phyloP scores from a whole-genome alignment of 2,888 invertebrate species.

The Phytoseiulus persimilis region DNA sequence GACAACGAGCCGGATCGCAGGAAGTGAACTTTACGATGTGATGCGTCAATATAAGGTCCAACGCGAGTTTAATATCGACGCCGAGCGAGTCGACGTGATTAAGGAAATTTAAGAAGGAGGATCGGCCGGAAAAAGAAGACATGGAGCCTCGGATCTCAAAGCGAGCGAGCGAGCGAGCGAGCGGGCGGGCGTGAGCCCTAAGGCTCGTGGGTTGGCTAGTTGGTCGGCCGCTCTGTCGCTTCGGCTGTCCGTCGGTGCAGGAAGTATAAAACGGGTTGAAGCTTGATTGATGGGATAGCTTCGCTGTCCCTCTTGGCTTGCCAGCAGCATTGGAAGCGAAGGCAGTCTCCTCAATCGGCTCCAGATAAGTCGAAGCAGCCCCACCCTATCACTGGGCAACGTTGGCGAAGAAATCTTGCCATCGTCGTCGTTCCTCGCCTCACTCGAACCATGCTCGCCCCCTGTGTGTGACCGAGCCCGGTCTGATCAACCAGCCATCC shows the following conservation, averaged over 20 bases:
- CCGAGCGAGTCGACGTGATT: constrained; percentile 24
- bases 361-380: neutral
- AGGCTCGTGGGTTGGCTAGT: neutral
- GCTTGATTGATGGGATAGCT: neutral
- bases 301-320: neutral
- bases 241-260: neutral
- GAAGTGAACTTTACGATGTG: neutral
- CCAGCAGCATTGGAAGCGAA: neutral
- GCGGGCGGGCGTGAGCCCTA: neutral
- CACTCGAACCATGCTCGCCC: neutral
- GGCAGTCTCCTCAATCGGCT: neutral
- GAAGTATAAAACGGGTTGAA: constrained; percentile 5
- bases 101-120: neutral
- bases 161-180: neutral
- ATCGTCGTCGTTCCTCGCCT: neutral
- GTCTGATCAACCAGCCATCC: constrained; percentile 9
- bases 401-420: constrained; percentile 21
- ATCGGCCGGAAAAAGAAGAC: neutral
- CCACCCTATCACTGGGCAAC: constrained; percentile 1
- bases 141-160: neutral
- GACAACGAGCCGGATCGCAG: neutral
- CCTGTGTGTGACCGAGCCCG: neutral
- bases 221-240: neutral
- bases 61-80: constrained; percentile 22
- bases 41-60: neutral